Percentiles rank a stretch among this genome's conserved stretches.
Conservation (phyloP, 2,113 vertebrate species). For the Chaetodon trifascialis region DNA sequence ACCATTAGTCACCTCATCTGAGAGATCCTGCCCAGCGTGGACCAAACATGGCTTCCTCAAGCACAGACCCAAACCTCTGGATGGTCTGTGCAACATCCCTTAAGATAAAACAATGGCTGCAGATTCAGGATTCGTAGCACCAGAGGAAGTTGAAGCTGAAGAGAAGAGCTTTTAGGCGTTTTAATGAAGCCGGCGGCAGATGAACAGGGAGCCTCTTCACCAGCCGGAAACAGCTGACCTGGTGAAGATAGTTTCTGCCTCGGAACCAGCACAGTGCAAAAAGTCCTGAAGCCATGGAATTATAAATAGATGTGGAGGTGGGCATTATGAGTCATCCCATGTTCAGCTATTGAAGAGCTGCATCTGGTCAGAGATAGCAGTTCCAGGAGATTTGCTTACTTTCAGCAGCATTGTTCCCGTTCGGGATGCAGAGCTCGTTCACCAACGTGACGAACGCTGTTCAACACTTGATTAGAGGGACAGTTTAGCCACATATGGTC, state of each 20-base stretch:
- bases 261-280: slow-evolving; percentile 12
- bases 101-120: neutral
- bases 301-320: slow-evolving; percentile 56
- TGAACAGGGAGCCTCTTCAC: slow-evolving; percentile 13
- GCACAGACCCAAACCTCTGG: too few relatives aligned
- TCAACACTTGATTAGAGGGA: neutral
- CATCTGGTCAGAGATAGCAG: slow-evolving; percentile 31
- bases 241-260: slow-evolving; percentile 25
- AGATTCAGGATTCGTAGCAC: neutral
- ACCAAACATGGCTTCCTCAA: fast-evolving
- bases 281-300: slow-evolving; percentile 24
- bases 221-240: slow-evolving; percentile 42
- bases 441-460: neutral
- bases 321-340: slow-evolving; percentile 48
- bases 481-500: neutral
- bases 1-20: neutral
- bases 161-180: slow-evolving; percentile 6
- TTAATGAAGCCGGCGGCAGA: slow-evolving; percentile 43
- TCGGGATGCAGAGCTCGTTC: neutral
- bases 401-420: neutral
- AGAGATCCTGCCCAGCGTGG: neutral
- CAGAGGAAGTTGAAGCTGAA: neutral
- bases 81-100: too few relatives aligned
- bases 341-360: slow-evolving; percentile 29
- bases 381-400: neutral